phyloP scores from a whole-genome alignment of 2,888 invertebrate species.

The Xestia c-nigrum region DNA sequence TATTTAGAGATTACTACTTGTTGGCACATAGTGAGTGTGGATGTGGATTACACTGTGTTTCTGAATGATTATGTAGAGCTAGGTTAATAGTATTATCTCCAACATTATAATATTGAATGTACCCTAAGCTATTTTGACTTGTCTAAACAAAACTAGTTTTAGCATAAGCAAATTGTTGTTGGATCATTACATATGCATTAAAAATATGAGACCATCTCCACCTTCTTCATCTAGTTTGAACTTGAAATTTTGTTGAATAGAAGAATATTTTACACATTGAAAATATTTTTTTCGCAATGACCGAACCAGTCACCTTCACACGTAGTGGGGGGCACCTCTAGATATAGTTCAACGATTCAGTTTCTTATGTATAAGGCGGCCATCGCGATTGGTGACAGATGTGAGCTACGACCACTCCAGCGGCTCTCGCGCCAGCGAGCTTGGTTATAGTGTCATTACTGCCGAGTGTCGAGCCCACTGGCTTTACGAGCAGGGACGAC shows the following conservation, averaged over 20 bases:
- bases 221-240: constrained; percentile 7
- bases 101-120: not conserved
- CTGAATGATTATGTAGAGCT: not conserved
- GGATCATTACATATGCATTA: constrained; percentile 34
- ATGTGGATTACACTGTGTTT: not conserved
- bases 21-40: not conserved
- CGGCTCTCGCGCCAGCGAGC: constrained; percentile 39
- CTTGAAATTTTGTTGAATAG: constrained; percentile 3
- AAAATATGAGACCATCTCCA: constrained; percentile 11
- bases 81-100: not conserved
- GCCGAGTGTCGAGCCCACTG: constrained; percentile 33
- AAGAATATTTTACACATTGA: constrained; percentile 15
- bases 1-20: no score
- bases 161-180: constrained; percentile 16
- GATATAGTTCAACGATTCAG: constrained; percentile 11
- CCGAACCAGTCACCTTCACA: constrained; percentile 28
- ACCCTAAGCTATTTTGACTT: not conserved
- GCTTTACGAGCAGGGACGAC: constrained; percentile 49
- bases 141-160: not conserved
- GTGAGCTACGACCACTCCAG: constrained; percentile 52
- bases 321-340: constrained; percentile 21
- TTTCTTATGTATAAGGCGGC: not conserved
- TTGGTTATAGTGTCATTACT: constrained; percentile 52
- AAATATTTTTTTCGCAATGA: constrained; percentile 11
- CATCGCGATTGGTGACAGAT: constrained; percentile 43